Evolutionary conservation across 2,113 vertebrate genomes (phyloP), one percentile per base, ranked within the genome.

Genomic region (Tupaia tana): DNA sequence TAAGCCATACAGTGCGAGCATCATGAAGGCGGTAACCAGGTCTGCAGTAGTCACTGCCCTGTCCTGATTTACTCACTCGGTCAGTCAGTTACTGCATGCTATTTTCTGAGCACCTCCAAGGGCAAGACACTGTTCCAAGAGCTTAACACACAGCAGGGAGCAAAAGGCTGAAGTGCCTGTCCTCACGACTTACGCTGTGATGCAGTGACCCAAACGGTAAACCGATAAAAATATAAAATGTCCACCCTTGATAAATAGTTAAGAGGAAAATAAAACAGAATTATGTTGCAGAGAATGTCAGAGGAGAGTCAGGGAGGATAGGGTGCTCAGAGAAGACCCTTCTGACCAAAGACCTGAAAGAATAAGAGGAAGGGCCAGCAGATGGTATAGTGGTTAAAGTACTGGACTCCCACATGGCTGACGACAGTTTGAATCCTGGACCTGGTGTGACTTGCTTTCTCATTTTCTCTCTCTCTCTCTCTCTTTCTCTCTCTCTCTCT

Each of bases 251-350:
- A 67, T 77, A 86, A 84, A 69, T 43, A 22, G 27, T 43, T 22
- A 63, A 73, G 69, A 86, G 24, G 59, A 79, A 90, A 85, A 89
- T 77, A 24, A 89, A 86, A 19, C 24, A 93, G 31, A 96, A 61
- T 43, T 56, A 59, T 14, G 31, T 67, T 22, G 71, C 12, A 78
- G 43, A 13, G 70, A 54, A 59, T 77, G 6, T 24, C 27, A 64
- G 3, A 20, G 29, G 27, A 54, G 9, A 56, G 69, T 29, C 58
- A 79, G 54, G 69, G 63, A 63, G n/a, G 58, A 61, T 34, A 81
- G n/a, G 73, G 59, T 80, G 1, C 9, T 24, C 52, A 61, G 56
- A 92, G 61, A 16, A 8, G 31, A 74, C 56, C 18, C 83, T 29
- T 90, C 58, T 86, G 84, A 78, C 29, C 25, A 56, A 91, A 89